phyloP scores from a whole-genome alignment of 1,140 invertebrate genomes.

The Scaptodrosophila lebanonensis region DNA sequence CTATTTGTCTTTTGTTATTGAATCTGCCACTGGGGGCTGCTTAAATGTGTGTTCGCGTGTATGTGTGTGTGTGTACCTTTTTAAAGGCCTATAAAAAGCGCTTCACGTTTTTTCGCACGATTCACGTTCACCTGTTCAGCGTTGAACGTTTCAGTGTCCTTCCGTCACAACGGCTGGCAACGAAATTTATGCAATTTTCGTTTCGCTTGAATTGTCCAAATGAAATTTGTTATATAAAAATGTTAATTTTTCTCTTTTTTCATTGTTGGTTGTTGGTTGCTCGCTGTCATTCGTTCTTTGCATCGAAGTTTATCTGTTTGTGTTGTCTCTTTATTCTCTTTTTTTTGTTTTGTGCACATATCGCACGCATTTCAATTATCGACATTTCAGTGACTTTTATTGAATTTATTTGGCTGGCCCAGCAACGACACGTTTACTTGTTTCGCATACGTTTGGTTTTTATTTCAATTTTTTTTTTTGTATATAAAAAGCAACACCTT shows the following conservation, averaged over 20 bases:
- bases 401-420: conserved; percentile 52
- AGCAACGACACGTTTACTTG: background rate
- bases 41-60: conserved; percentile 23
- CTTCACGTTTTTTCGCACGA: conserved; percentile 4
- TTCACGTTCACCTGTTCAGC: background rate
- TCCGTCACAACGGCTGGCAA: conserved; percentile 9
- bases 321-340: conserved; percentile 13
- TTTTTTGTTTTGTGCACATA: conserved; percentile 13
- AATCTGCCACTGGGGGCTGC: too few relatives aligned
- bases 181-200: conserved; percentile 46
- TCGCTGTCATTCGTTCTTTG: background rate
- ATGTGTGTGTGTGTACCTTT: conserved; percentile 18
- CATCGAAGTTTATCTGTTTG: background rate
- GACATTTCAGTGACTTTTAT: conserved; percentile 62
- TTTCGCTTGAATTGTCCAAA: conserved; percentile 41
- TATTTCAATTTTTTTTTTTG: background rate
- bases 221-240: conserved; percentile 64
- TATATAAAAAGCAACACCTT: conserved; percentile 2
- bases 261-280: too few relatives aligned
- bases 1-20: background rate
- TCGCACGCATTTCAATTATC: conserved; percentile 53
- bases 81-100: conserved; percentile 24
- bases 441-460: background rate
- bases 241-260: conserved; percentile 41
- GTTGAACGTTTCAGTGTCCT: conserved; percentile 18